These are phyloP conservation scores for Enteromius thamalakanensis DNA, from an alignment of 2,797 vertebrate genomes.

Conservation along the genomic window DNA sequence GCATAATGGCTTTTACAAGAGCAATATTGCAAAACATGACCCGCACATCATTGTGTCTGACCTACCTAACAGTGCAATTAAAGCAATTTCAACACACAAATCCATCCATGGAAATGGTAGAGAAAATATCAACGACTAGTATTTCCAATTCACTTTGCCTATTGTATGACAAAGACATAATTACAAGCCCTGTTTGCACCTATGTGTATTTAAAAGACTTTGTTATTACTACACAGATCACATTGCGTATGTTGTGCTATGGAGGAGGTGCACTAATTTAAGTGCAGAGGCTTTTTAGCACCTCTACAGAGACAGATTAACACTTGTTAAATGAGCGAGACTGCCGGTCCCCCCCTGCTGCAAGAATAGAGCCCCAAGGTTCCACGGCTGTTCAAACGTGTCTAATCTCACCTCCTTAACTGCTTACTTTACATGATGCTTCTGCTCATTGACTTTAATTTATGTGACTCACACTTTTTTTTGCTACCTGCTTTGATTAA, in stretches of 20 bases:
- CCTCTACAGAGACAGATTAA: constrained; percentile 55
- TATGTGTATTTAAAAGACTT: constrained; percentile 41
- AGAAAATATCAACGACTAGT: constrained; percentile 18
- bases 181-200: constrained; percentile 48
- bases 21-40: constrained; percentile 54
- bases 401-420: constrained; percentile 53
- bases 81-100: constrained; percentile 54
- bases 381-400: constrained; percentile 52
- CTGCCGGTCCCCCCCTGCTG: constrained; percentile 51
- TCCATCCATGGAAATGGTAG: constrained; percentile 18
- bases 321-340: constrained; percentile 54
- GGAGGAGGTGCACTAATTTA: constrained; percentile 39
- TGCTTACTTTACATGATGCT: constrained; percentile 48
- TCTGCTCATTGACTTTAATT: constrained; percentile 52
- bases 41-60: constrained; percentile 51
- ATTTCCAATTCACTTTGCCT: constrained; percentile 40
- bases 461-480: constrained; percentile 32
- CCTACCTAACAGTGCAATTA: constrained; percentile 54
- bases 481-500: constrained; percentile 14
- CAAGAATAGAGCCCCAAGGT: constrained; percentile 48
- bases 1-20: constrained; percentile 50
- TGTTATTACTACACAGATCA: constrained; percentile 50
- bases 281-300: constrained; percentile 43
- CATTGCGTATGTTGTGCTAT: constrained; percentile 34
- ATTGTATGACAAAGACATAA: constrained; percentile 52